These are phyloP conservation scores for Epinephelus fuscoguttatus DNA, from an alignment of 2,113 vertebrate species.

Conservation along the genomic window DNA sequence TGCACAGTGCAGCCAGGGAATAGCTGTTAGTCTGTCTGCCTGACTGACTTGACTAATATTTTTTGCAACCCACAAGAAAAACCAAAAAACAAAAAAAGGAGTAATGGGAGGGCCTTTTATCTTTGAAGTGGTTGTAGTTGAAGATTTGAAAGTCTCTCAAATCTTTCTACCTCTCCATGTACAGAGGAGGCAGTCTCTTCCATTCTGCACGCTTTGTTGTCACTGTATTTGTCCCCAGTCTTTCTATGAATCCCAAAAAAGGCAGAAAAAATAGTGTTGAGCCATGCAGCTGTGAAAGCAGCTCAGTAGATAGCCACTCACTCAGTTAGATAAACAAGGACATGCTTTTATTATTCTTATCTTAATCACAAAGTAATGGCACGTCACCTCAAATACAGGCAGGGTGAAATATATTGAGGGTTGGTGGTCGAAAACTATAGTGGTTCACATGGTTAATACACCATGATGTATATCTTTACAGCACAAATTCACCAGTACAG, in stretches of 20 bases:
- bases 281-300: too few relatives aligned
- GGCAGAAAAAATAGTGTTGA: neutral
- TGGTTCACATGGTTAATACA: neutral
- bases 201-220: neutral
- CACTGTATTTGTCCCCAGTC: neutral
- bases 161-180: neutral
- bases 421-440: neutral
- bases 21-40: constrained; percentile 40
- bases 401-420: neutral
- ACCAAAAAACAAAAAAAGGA: constrained; percentile 11
- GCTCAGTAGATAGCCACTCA: neutral
- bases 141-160: constrained; percentile 26
- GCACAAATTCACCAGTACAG: too few relatives aligned
- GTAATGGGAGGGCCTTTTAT: constrained; percentile 18
- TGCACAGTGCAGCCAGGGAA: constrained; percentile 45
- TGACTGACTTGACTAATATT: constrained; percentile 49
- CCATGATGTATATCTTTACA: too few relatives aligned
- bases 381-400: neutral
- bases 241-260: constrained; percentile 7
- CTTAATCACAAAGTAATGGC: neutral
- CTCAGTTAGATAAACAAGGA: neutral
- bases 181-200: neutral
- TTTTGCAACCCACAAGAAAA: constrained; percentile 32
- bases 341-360: neutral
- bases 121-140: constrained; percentile 39